Evolutionary conservation across 2,888 invertebrate species (phyloP).

Genomic region (Meloe dianella): DNA sequence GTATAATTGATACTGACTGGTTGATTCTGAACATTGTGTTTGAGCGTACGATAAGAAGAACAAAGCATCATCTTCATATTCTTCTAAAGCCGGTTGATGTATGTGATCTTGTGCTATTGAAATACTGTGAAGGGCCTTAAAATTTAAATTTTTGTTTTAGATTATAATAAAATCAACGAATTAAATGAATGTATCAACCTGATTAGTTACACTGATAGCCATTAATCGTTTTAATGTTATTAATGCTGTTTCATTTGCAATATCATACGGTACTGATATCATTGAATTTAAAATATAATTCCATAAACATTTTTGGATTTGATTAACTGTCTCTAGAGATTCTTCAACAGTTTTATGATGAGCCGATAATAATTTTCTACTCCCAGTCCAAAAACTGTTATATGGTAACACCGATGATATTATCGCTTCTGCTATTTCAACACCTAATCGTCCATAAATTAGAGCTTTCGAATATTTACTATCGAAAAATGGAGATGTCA

Average conservation of each 20-base stretch:
- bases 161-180: neutral
- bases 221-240: slow-evolving; percentile 50
- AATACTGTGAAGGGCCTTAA: slow-evolving; percentile 37
- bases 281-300: slow-evolving; percentile 43
- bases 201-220: slow-evolving; percentile 53
- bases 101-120: slow-evolving; percentile 48
- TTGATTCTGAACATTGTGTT: slow-evolving; percentile 56
- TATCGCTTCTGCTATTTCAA: slow-evolving; percentile 60
- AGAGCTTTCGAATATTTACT: slow-evolving; percentile 58
- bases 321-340: slow-evolving; percentile 42
- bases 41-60: slow-evolving; percentile 65
- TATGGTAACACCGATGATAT: slow-evolving; percentile 59
- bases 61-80: slow-evolving; percentile 60
- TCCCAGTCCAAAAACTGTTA: slow-evolving; percentile 54
- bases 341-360: slow-evolving; percentile 56
- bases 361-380: slow-evolving; percentile 57
- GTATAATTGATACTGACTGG: slow-evolving; percentile 54
- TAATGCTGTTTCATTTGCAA: slow-evolving; percentile 51
- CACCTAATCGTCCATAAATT: slow-evolving; percentile 61
- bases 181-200: slow-evolving; percentile 48
- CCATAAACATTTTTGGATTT: slow-evolving; percentile 43
- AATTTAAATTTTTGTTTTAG: neutral
- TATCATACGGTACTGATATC: slow-evolving; percentile 37
- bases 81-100: slow-evolving; percentile 61
- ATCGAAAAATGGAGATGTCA: slow-evolving; percentile 59